These are phyloP conservation scores for Cremastinae sp. DNA, from an alignment of 2,888 invertebrate genomes.

Conservation along the genomic window DNA sequence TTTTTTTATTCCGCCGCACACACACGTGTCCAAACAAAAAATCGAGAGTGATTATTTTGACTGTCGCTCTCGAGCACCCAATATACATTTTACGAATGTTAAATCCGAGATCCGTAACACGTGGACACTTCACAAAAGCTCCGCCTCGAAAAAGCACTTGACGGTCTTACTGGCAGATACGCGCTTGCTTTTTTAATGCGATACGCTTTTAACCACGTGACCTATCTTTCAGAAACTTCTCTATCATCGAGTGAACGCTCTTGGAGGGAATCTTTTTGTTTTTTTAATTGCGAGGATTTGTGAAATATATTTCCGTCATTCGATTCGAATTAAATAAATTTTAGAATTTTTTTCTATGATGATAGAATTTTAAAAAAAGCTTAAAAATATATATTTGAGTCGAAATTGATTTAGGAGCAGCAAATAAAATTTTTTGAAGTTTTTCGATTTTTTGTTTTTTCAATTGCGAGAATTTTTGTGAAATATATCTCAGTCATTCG, in stretches of 20 bases:
- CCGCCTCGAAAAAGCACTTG: slow-evolving; percentile 30
- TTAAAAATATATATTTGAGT: no score
- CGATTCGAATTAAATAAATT: no score
- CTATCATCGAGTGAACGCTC: background rate
- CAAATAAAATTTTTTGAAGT: no score
- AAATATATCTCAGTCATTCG: no score
- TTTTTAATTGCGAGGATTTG: background rate
- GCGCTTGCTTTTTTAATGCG: slow-evolving; percentile 16
- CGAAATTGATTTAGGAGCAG: no score
- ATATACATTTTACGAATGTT: background rate
- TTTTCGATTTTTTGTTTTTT: background rate
- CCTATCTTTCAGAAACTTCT: background rate
- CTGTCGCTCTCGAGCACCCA: slow-evolving; percentile 2
- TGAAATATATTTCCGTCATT: no score
- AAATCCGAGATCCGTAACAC: slow-evolving; percentile 10
- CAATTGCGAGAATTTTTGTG: background rate
- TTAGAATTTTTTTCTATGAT: no score
- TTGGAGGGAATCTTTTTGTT: no score
- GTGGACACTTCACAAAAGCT: slow-evolving; percentile 24
- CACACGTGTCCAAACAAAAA: slow-evolving; percentile 3
- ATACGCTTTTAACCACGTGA: slow-evolving; percentile 26
- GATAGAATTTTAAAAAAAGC: no score
- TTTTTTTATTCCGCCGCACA: background rate
- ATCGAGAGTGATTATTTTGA: background rate
- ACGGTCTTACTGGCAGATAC: slow-evolving; percentile 24